phyloP scores from a whole-genome alignment of 2,113 vertebrate species.

The Pseudorhombus dupliciocellatus region DNA sequence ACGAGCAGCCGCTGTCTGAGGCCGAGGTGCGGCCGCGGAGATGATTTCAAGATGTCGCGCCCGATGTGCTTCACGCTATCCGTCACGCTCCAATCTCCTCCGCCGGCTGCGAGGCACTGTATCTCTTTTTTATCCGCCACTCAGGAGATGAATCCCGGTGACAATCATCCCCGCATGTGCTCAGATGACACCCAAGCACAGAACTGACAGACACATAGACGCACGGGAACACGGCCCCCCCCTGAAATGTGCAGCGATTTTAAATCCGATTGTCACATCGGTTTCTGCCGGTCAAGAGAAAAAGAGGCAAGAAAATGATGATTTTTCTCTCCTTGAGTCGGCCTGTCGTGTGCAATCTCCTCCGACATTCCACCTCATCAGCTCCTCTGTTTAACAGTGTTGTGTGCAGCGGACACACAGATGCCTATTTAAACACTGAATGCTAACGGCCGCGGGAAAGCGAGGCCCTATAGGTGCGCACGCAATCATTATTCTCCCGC shows the following conservation, averaged over 20 bases:
- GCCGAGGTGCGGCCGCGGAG: slow-evolving; percentile 31
- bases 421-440: slow-evolving; percentile 65
- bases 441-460: slow-evolving; percentile 57
- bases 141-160: slow-evolving; percentile 59
- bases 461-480: slow-evolving; percentile 26
- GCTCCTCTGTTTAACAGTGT: slow-evolving; percentile 75
- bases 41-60: slow-evolving; percentile 53
- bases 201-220: slow-evolving; percentile 57
- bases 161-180: slow-evolving; percentile 54
- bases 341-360: slow-evolving; percentile 77
- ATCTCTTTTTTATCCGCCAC: slow-evolving; percentile 67
- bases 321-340: slow-evolving; percentile 68
- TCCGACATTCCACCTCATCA: slow-evolving; percentile 78
- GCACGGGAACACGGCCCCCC: slow-evolving; percentile 8
- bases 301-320: slow-evolving; percentile 64
- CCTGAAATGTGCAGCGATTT: slow-evolving; percentile 64
- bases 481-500: slow-evolving; percentile 46
- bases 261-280: slow-evolving; percentile 74
- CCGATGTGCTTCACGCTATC: slow-evolving; percentile 51
- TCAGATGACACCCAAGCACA: slow-evolving; percentile 56
- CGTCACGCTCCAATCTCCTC: slow-evolving; percentile 64
- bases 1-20: slow-evolving; percentile 21
- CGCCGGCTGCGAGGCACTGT: slow-evolving; percentile 15
- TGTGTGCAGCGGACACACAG: slow-evolving; percentile 63
- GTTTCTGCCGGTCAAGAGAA: slow-evolving; percentile 64